phyloP scores from a whole-genome alignment of 2,888 invertebrate genomes.

The Aricia artaxerxes region DNA sequence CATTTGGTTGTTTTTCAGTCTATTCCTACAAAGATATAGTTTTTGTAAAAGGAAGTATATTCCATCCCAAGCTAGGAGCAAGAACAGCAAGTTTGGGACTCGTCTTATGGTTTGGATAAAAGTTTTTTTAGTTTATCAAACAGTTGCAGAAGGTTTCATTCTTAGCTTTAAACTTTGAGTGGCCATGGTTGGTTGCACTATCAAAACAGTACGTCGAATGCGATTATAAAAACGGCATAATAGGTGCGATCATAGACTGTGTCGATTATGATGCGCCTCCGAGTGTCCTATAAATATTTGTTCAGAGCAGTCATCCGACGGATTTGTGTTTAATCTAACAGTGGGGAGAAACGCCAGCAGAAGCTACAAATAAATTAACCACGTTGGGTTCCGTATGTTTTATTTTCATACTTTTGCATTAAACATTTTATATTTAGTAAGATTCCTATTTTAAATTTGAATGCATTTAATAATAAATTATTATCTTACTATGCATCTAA shows the following conservation, averaged over 20 bases:
- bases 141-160: background rate
- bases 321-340: conserved; percentile 65
- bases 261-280: conserved; percentile 51
- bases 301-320: conserved; percentile 58
- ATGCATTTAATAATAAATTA: no score
- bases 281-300: conserved; percentile 70
- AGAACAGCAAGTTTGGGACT: background rate
- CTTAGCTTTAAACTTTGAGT: conserved; percentile 4
- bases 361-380: background rate
- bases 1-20: no score
- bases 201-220: conserved; percentile 19
- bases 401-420: background rate
- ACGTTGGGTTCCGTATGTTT: conserved; percentile 36
- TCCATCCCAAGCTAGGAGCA: background rate
- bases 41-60: no score
- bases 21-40: no score
- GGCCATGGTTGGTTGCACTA: conserved; percentile 1
- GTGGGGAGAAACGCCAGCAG: conserved; percentile 50
- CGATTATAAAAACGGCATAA: conserved; percentile 50
- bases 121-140: background rate
- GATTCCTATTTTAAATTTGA: no score
- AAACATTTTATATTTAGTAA: no score
- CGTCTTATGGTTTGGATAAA: background rate
- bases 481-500: no score
- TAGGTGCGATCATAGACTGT: conserved; percentile 53